Evolutionary conservation across 2,113 vertebrate species (phyloP).

Genomic region (Castor canadensis): DNA sequence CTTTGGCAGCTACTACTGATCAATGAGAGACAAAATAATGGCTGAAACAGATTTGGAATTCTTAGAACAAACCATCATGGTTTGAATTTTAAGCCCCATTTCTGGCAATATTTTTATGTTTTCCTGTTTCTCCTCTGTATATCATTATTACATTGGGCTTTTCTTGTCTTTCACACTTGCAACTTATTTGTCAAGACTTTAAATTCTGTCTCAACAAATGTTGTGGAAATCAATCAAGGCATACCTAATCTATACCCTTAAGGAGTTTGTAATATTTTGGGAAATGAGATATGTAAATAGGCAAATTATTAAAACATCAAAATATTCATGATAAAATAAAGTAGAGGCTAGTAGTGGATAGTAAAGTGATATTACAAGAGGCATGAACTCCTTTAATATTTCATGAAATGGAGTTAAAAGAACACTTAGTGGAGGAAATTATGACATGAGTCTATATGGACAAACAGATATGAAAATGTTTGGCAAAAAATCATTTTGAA

Average conservation of each 20-base stretch:
- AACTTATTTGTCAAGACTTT: constrained; percentile 3
- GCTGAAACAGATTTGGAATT: not conserved
- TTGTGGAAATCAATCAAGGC: not conserved
- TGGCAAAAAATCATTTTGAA: not conserved
- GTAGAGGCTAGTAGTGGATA: not conserved
- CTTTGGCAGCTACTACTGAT: not conserved
- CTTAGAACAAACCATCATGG: not conserved
- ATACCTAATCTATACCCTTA: not conserved
- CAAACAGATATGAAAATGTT: not conserved
- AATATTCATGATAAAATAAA: not conserved
- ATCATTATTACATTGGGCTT: not conserved
- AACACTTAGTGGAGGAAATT: not conserved
- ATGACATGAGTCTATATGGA: not conserved
- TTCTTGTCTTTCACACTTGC: constrained; percentile 2
- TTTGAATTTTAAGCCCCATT: not conserved
- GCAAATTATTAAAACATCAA: not conserved
- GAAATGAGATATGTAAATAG: not conserved
- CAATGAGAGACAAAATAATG: not conserved
- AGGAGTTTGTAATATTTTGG: not conserved
- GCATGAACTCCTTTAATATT: not conserved
- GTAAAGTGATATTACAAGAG: not conserved
- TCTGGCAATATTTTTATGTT: not conserved
- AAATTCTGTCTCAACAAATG: not conserved
- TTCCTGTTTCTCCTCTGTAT: not conserved
- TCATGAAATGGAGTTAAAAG: not conserved